Percentiles rank a stretch among this genome's conserved stretches.
Conservation (phyloP, 2,113 vertebrate species). For the Semicossyphus pulcher region DNA sequence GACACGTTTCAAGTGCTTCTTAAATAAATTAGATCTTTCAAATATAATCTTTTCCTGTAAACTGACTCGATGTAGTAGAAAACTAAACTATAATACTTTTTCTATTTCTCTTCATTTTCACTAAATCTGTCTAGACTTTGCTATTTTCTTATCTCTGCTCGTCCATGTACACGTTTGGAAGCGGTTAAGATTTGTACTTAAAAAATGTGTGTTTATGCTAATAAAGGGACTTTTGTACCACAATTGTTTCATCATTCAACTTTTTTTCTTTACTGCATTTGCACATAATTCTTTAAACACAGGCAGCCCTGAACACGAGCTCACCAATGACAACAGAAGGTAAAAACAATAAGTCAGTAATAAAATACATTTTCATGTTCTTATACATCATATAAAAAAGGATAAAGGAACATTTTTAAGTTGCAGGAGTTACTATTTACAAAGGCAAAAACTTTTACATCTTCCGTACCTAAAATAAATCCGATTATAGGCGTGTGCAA, state of each 20-base stretch:
- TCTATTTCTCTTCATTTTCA: constrained; percentile 37
- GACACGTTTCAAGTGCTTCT: constrained; percentile 49
- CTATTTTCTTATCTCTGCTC: constrained; percentile 54
- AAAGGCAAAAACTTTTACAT: constrained; percentile 59
- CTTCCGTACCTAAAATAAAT: constrained; percentile 68
- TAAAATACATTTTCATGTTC: constrained; percentile 71
- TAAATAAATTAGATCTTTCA: constrained; percentile 20
- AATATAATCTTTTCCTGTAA: constrained; percentile 15
- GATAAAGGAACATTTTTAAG: constrained; percentile 47
- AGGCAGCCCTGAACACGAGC: constrained; percentile 32
- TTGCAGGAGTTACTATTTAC: constrained; percentile 66
- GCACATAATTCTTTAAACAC: constrained; percentile 41
- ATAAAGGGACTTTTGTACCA: constrained; percentile 76
- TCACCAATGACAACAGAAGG: constrained; percentile 13
- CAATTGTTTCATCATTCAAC: constrained; percentile 24
- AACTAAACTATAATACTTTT: constrained; percentile 22
- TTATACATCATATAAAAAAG: constrained; percentile 53
- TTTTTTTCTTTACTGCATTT: constrained; percentile 69
- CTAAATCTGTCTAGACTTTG: constrained; percentile 30
- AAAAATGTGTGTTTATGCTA: constrained; percentile 42
- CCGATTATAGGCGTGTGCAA: constrained; percentile 64
- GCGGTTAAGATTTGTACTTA: constrained; percentile 68
- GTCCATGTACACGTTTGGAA: constrained; percentile 48
- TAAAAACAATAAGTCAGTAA: constrained; percentile 42
- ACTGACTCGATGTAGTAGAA: constrained; percentile 17